Percentiles rank a stretch among this genome's conserved stretches.
Conservation (phyloP, 2,888 invertebrate species). For the Suillia variegata region DNA sequence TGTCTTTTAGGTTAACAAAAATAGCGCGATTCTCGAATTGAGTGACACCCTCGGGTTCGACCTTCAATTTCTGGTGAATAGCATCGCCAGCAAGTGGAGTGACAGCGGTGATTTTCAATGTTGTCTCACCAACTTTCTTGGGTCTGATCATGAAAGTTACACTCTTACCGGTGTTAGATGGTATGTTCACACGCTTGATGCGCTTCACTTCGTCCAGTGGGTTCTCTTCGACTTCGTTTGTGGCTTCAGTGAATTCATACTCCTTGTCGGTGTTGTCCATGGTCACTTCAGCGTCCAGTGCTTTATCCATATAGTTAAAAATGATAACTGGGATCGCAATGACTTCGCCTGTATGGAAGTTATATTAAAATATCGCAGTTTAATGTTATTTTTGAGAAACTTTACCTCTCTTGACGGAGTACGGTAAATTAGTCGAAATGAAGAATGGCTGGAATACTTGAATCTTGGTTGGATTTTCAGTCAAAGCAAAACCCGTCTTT, state of each 20-base stretch:
- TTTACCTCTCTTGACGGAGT: constrained; percentile 72
- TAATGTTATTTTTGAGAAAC: too few relatives aligned
- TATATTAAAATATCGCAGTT: neutral
- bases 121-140: constrained; percentile 69
- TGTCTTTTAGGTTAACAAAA: constrained; percentile 71
- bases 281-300: constrained; percentile 77
- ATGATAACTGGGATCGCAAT: constrained; percentile 83
- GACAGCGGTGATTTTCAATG: constrained; percentile 72
- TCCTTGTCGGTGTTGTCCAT: constrained; percentile 78
- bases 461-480: constrained; percentile 64
- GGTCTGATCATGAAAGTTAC: constrained; percentile 75
- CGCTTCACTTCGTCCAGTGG: neutral
- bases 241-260: too few relatives aligned
- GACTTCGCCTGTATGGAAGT: constrained; percentile 74
- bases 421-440: constrained; percentile 75
- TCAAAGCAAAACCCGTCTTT: constrained; percentile 76
- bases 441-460: constrained; percentile 79
- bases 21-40: constrained; percentile 70
- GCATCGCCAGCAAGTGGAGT: constrained; percentile 61
- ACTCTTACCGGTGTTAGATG: constrained; percentile 13
- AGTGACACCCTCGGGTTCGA: constrained; percentile 76
- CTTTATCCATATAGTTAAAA: constrained; percentile 81
- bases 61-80: constrained; percentile 67
- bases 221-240: neutral
- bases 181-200: neutral